Evolutionary conservation across 2,797 vertebrate genomes (phyloP).

Genomic region (Glyptemys insculpta): DNA sequence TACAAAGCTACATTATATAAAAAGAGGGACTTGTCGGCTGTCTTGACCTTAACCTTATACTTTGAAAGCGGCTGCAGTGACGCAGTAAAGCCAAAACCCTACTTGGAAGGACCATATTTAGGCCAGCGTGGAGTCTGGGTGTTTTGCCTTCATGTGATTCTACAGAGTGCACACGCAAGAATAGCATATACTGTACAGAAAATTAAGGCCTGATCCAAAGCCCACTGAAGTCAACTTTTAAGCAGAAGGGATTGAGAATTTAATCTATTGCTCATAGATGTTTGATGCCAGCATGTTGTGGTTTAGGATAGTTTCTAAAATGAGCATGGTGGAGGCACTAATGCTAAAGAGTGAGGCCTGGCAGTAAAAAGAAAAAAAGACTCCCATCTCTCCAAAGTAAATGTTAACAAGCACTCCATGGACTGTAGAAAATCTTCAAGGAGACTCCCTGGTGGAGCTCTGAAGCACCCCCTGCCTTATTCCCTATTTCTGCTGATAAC

Average conservation of each 20-base stretch:
- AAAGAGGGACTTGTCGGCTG: background rate
- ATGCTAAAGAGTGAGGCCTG: background rate
- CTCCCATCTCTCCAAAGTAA: background rate
- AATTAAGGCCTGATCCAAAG: background rate
- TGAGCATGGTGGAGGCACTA: background rate
- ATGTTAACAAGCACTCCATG: background rate
- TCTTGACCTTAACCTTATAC: background rate
- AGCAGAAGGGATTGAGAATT: background rate
- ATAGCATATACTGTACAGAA: background rate
- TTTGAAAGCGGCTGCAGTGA: background rate
- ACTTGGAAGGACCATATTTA: background rate
- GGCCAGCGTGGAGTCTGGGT: fast-evolving
- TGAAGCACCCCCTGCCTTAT: constrained; percentile 34
- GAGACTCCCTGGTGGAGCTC: background rate
- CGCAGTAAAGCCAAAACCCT: background rate
- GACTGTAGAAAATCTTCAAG: constrained; percentile 42
- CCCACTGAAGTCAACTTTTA: background rate
- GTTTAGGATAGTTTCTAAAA: background rate
- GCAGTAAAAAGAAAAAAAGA: constrained; percentile 18
- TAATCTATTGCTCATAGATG: background rate
- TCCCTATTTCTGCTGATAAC: constrained; percentile 69
- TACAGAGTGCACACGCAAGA: background rate
- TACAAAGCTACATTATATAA: background rate
- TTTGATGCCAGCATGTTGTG: background rate
- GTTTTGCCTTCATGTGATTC: background rate